These are phyloP conservation scores for Caretta caretta DNA, from an alignment of 2,113 vertebrate genomes.

Conservation along the genomic window DNA sequence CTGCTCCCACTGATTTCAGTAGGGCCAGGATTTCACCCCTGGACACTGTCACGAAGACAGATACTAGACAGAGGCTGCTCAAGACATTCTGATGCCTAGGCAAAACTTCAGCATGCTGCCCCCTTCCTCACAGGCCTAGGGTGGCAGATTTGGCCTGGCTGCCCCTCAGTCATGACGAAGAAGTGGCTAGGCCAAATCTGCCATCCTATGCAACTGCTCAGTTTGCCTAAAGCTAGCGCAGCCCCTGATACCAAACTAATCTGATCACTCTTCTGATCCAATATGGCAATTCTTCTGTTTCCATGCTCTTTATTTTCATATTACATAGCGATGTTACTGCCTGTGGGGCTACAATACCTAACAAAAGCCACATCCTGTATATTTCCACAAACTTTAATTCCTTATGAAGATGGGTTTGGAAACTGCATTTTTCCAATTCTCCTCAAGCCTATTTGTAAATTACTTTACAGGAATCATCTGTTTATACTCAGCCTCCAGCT, in stretches of 20 bases:
- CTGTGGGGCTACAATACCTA: not conserved
- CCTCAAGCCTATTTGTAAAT: constrained; percentile 48
- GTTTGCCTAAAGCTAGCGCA: not conserved
- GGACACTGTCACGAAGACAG: not conserved
- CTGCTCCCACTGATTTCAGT: not conserved
- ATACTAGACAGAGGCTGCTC: not conserved
- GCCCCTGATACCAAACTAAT: not conserved
- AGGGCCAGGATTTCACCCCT: not conserved
- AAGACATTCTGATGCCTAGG: not conserved
- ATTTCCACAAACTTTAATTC: not conserved
- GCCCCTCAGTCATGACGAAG: not conserved
- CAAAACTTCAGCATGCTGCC: not conserved
- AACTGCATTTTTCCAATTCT: constrained; percentile 30
- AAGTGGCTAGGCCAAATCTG: not conserved
- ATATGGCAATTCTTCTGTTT: not conserved
- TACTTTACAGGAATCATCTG: constrained; percentile 30
- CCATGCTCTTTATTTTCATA: not conserved
- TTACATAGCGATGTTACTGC: not conserved
- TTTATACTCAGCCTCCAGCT: constrained; percentile 43
- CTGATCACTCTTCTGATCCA: not conserved
- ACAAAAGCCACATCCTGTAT: not conserved
- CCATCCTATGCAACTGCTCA: not conserved
- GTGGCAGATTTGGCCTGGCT: not conserved
- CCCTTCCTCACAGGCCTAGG: not conserved
- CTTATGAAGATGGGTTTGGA: not conserved